Conservation (phyloP, 92 coral and sea anemone genomes). For the Epizoanthus illoricatus region DNA sequence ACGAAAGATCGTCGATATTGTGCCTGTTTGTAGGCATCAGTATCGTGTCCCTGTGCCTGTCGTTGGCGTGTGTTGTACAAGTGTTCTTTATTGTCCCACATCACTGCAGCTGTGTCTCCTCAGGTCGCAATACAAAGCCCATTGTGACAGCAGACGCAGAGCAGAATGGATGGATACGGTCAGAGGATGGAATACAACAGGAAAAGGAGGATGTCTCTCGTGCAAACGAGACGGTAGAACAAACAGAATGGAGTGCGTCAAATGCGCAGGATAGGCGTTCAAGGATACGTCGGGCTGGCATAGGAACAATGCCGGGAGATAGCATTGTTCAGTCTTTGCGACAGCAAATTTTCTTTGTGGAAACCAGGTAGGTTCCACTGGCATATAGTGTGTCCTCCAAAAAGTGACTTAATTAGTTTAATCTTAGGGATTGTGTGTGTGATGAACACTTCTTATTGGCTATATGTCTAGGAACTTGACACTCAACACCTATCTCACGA, state of each 20-base stretch:
- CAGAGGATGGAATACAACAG: neutral
- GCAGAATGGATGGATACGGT: neutral
- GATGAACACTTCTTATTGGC: slow-evolving; percentile 1
- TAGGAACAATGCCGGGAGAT: too few species aligned
- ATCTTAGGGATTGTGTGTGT: neutral
- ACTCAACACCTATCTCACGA: neutral
- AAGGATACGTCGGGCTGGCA: slow-evolving; percentile 1
- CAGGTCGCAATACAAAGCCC: slow-evolving; percentile 32
- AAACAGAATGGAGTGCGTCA: neutral
- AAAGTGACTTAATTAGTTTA: neutral
- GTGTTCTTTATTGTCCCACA: slow-evolving; percentile 32
- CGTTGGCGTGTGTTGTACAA: slow-evolving; percentile 35
- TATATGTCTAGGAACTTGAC: neutral
- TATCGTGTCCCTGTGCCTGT: slow-evolving; percentile 17
- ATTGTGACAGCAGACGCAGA: slow-evolving; percentile 9
- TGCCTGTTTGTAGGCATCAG: slow-evolving; percentile 21
- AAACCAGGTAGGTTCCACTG: slow-evolving; percentile 12
- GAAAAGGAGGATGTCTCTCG: neutral
- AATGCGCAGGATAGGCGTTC: neutral
- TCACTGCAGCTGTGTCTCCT: slow-evolving; percentile 26
- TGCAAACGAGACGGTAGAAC: neutral
- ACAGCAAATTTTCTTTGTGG: slow-evolving; percentile 39
- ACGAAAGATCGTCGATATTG: slow-evolving; percentile 33
- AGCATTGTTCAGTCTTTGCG: neutral
- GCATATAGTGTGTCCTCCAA: slow-evolving; percentile 17